Evolutionary conservation across 2,113 vertebrate species (phyloP).

Genomic region (Epinephelus cyanopodus): DNA sequence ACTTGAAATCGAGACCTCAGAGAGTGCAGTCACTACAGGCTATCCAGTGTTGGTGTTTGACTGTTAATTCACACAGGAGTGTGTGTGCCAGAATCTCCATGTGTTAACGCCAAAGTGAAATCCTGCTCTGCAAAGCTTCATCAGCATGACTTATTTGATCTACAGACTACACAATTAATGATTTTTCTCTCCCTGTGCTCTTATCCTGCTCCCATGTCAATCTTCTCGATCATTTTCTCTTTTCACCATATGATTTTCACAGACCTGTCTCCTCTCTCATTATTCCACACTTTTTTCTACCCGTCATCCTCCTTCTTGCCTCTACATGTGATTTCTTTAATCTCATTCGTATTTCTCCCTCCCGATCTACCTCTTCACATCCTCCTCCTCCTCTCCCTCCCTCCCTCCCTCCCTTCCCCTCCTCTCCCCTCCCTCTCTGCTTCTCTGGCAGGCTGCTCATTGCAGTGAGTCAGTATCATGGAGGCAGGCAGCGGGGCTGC

Average conservation of each 20-base stretch:
- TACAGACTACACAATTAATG: slow-evolving; percentile 59
- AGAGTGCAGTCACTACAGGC: slow-evolving; percentile 6
- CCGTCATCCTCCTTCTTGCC: slow-evolving; percentile 32
- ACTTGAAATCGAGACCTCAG: slow-evolving; percentile 10
- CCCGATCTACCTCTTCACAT: slow-evolving; percentile 67
- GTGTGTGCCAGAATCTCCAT: slow-evolving; percentile 54
- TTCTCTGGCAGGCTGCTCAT: slow-evolving; percentile 81
- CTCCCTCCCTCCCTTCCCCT: neutral
- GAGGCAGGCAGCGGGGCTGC: slow-evolving; percentile 87
- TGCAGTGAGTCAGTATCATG: slow-evolving; percentile 87
- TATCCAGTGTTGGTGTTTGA: slow-evolving; percentile 28
- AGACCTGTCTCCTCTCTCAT: slow-evolving; percentile 24
- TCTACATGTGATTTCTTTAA: slow-evolving; percentile 64
- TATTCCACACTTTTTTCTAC: slow-evolving; percentile 1
- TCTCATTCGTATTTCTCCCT: slow-evolving; percentile 64
- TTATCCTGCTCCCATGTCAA: slow-evolving; percentile 7
- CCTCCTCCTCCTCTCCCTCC: slow-evolving; percentile 16
- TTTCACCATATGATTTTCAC: slow-evolving; percentile 19
- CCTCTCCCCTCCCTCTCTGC: slow-evolving; percentile 20
- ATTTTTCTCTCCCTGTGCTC: slow-evolving; percentile 19
- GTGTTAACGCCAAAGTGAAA: slow-evolving; percentile 48
- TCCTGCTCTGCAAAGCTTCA: slow-evolving; percentile 42
- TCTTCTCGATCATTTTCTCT: slow-evolving; percentile 12
- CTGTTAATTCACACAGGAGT: slow-evolving; percentile 50
- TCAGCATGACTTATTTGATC: slow-evolving; percentile 57